Conservation (phyloP, 2,797 vertebrate genomes). For the Semotilus atromaculatus region DNA sequence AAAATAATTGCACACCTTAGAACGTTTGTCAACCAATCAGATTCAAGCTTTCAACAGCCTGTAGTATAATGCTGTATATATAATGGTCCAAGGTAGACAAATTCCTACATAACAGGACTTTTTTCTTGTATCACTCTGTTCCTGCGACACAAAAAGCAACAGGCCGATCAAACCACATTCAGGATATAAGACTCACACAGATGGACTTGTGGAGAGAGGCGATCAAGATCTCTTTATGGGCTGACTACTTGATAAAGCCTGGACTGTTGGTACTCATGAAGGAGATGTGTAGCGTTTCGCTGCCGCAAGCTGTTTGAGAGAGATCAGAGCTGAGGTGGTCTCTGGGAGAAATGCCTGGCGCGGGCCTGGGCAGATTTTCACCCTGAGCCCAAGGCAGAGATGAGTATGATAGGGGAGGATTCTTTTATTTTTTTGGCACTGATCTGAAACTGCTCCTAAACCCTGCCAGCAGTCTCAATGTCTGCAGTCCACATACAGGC, state of each 20-base stretch:
- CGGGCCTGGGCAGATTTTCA: conserved; percentile 8
- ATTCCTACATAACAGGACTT: background rate
- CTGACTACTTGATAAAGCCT: conserved; percentile 61
- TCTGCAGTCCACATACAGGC: background rate
- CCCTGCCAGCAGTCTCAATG: background rate
- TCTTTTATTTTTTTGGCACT: conserved; percentile 23
- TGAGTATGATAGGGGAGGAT: background rate
- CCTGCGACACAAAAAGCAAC: background rate
- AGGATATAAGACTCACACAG: conserved; percentile 37
- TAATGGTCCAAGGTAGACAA: background rate
- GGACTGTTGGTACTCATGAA: conserved; percentile 69
- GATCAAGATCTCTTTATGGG: conserved; percentile 43
- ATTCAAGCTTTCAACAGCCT: too few species aligned
- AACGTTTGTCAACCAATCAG: too few species aligned
- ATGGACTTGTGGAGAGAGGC: conserved; percentile 30
- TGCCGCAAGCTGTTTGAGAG: conserved; percentile 63
- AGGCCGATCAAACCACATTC: background rate
- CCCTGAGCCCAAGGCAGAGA: background rate
- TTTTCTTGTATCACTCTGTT: background rate
- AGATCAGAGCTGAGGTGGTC: conserved; percentile 67
- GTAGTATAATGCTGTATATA: background rate
- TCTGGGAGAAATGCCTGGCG: conserved; percentile 53
- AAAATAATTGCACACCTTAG: too few species aligned
- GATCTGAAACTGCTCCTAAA: conserved; percentile 1
- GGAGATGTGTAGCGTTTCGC: conserved; percentile 65